Evolutionary conservation across 2,888 invertebrate species (phyloP), one percentile per base, ranked within the genome.

Genomic region (Scaptomyza reducta): DNA sequence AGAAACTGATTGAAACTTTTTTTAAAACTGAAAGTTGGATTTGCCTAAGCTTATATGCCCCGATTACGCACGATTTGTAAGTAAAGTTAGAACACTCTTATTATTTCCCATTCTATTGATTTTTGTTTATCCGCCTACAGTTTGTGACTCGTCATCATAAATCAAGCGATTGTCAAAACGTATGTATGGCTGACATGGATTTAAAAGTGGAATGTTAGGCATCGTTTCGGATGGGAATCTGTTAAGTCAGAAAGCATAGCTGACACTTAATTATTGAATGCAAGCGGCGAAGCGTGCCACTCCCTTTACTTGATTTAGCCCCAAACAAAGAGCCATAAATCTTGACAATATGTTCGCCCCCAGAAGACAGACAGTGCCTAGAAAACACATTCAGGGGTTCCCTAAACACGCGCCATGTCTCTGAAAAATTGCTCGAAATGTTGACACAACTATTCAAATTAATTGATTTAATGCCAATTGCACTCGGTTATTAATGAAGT

Each of bases 261-360:
- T 89, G 90, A 88, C 90, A 89, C 83, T 80, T 87, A 82, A 90
- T 90, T 88, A 89, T 85, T 68, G 69, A 67, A 55, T 71, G 79
- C 78, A 74, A 38, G 75, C 78, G 69, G 60, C 63, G 79, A 77
- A 83, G 87, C 88, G 77, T 86, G 87, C 70, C 73, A 63, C 49
- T 7, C n/a, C 35, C 0, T 25, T 38, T 38, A n/a, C 47, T 14
- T 27, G 38, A 38, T 14, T 29, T 50, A n/a, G 47, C 45, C 53
- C 41, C 14, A 40, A 13, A 35, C 35, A 42, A 10, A 44, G 46
- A 35, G 11, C 51, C 70, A 81, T 81, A 81, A 84, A 81, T 81
- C 81, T 84, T 70, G 16, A 65, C 64, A 54, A 64, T 62, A 46
- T 31, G 54, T 54, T 33, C 16, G 33, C 27, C 41, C 54, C 45